phyloP scores from a whole-genome alignment of 2,888 invertebrate genomes.

The Altica lythri region DNA sequence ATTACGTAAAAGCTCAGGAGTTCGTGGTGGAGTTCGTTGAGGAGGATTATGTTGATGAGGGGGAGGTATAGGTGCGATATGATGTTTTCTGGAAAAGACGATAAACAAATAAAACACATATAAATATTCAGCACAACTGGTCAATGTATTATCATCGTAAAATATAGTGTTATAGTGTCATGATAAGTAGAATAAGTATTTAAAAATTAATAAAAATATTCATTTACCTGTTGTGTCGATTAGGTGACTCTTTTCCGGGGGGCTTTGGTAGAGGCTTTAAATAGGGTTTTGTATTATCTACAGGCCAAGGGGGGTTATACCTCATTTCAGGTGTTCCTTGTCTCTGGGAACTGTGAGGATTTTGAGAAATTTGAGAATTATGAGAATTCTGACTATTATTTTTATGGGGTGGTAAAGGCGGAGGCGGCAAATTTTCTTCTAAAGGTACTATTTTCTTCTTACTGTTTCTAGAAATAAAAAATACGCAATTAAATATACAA shows the following conservation, averaged over 20 bases:
- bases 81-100: conserved; percentile 42
- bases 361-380: conserved; percentile 38
- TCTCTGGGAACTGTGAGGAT: conserved; percentile 30
- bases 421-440: conserved; percentile 62
- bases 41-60: conserved; percentile 43
- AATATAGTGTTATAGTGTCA: too few relatives aligned
- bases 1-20: conserved; percentile 49
- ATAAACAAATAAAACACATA: neutral
- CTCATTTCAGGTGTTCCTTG: conserved; percentile 49
- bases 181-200: neutral
- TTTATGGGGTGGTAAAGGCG: conserved; percentile 66
- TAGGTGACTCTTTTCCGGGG: conserved; percentile 59
- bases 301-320: conserved; percentile 68
- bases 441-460: conserved; percentile 57
- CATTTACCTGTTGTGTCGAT: conserved; percentile 46
- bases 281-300: conserved; percentile 57
- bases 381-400: conserved; percentile 43
- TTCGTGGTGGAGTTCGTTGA: conserved; percentile 41
- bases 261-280: conserved; percentile 65
- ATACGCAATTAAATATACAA: neutral
- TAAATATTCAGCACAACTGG: neutral
- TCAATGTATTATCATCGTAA: neutral
- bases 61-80: conserved; percentile 44
- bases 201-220: neutral
- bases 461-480: conserved; percentile 45